Conservation (phyloP, 2,113 vertebrate genomes). For the Scalopus aquaticus region DNA sequence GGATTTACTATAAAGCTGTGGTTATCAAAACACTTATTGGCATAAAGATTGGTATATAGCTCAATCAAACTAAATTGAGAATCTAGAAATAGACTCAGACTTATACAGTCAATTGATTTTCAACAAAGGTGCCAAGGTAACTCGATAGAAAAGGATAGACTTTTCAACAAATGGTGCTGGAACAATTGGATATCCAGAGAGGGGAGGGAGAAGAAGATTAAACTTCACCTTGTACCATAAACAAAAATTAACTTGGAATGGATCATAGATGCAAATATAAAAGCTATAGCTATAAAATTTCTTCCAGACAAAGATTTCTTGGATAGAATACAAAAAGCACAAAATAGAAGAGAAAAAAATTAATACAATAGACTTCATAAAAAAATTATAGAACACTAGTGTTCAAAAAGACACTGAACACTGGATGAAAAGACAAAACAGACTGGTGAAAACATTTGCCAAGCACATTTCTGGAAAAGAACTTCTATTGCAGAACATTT, state of each 20-base stretch:
- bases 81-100: slow-evolving; percentile 5
- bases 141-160: neutral
- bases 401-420: neutral
- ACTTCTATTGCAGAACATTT: neutral
- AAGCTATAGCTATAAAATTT: neutral
- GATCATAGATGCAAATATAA: slow-evolving; percentile 1
- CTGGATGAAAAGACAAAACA: slow-evolving; percentile 14
- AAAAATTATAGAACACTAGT: neutral
- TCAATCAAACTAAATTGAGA: neutral
- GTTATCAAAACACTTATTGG: neutral
- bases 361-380: slow-evolving; percentile 32
- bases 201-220: neutral
- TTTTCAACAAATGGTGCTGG: slow-evolving; percentile 11
- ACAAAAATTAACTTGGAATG: slow-evolving; percentile 52
- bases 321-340: slow-evolving; percentile 28
- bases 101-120: neutral
- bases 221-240: slow-evolving; percentile 49
- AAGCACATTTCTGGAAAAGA: neutral
- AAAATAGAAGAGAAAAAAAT: slow-evolving; percentile 14
- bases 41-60: neutral
- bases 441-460: neutral
- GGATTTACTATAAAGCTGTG: neutral
- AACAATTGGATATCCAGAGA: neutral
- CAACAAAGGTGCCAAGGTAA: slow-evolving; percentile 45
- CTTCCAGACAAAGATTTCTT: slow-evolving; percentile 37